Evolutionary conservation across 2,888 invertebrate genomes (phyloP).

Genomic region (Nymphalis urticae): DNA sequence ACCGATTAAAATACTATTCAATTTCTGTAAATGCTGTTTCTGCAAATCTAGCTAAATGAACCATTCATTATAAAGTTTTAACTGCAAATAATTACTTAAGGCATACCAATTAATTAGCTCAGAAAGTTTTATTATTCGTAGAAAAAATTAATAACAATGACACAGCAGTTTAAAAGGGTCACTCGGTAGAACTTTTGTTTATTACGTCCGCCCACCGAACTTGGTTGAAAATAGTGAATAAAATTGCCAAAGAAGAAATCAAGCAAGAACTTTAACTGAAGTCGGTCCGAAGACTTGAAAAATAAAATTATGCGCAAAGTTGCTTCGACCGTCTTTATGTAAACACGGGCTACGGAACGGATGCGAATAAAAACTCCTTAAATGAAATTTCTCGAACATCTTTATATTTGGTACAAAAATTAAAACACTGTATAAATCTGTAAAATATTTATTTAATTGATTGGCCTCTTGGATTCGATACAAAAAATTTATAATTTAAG

Average conservation of each 20-base stretch:
- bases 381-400: slow-evolving; percentile 24
- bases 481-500: too few relatives aligned
- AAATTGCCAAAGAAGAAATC: slow-evolving; percentile 47
- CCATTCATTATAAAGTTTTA: not conserved
- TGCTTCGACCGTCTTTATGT: slow-evolving; percentile 38
- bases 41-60: not conserved
- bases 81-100: not conserved
- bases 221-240: slow-evolving; percentile 47
- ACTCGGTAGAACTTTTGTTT: slow-evolving; percentile 43
- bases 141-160: slow-evolving; percentile 24
- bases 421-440: not conserved
- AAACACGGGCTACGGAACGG: slow-evolving; percentile 33
- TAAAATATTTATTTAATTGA: not conserved
- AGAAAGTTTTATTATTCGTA: slow-evolving; percentile 9
- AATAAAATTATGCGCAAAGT: slow-evolving; percentile 58
- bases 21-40: not conserved
- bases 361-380: slow-evolving; percentile 35
- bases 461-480: not conserved
- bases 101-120: not conserved
- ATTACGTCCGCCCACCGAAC: slow-evolving; percentile 45
- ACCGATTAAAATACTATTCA: not conserved
- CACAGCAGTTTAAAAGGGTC: slow-evolving; percentile 18
- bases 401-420: slow-evolving; percentile 1
- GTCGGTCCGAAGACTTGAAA: slow-evolving; percentile 49
- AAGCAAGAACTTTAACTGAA: slow-evolving; percentile 45